Base-by-base conservation (phyloP, 37 sponge, comb jelly and placozoan genomes). In the Aplysina aerophoba region DNA sequence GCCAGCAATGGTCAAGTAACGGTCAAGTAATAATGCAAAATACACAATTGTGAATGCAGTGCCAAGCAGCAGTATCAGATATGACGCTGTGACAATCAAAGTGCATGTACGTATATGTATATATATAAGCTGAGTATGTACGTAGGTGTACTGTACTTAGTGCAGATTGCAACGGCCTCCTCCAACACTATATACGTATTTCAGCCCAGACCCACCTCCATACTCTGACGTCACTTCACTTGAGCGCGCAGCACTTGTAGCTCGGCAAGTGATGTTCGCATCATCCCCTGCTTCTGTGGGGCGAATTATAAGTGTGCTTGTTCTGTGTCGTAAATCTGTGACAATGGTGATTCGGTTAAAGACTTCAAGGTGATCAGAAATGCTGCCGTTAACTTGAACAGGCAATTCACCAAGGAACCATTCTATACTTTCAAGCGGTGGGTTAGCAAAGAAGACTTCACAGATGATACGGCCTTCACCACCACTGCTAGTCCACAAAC, bases 361-460 rank as follows among this genome's bases (percentile, higher is more conserved):
- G 25, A 75, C 12, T 40, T 4, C 3, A 24, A 75, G 64, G 4
- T 13, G 28, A 44, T 44, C 50, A 44, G 50, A 44, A 11, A 3
- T 44, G 50, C 50, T 44, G 3, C 50, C 50, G 8, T 44, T 44
- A 28, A 62, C 40, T 54, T 11, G 20, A 39, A 75, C 54, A 16
- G 78, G 78, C 17, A 44, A 53, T 1, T 40, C 78, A 40, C 50
- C 78, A n/a, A 50, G 5, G n/a, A 75, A 50, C 78, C 78, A 75
- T 4, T 75, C 78, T 3, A 75, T 75, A 0, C 50, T 75, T 30
- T 22, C n/a, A 25, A 75, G 22, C 15, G 78, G 78, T 25, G 78
- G 78, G 37, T 75, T 75, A 17, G 78, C 33, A 36, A 75, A 41
- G 53, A 15, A 25, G 22, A 75, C 78, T 22, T 75, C 78, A 75